These are phyloP conservation scores for Caenorhabditis sulstoni DNA, from an alignment of 2,888 invertebrate genomes.

Conservation along the genomic window DNA sequence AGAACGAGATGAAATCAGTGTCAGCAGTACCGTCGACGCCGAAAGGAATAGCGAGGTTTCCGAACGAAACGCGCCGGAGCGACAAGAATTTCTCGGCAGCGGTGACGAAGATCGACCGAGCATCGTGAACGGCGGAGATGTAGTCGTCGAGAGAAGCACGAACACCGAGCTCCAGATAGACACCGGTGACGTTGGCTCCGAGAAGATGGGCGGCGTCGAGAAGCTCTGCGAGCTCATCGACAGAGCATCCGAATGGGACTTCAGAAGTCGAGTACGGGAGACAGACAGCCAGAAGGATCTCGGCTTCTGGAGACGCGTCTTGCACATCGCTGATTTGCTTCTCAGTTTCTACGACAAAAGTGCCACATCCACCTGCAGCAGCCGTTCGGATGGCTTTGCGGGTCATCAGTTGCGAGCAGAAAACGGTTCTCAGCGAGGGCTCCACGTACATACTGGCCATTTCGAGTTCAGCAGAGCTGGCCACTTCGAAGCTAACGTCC, in stretches of 20 bases:
- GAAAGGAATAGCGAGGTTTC: slow-evolving; percentile 39
- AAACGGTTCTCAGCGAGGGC: slow-evolving; percentile 41
- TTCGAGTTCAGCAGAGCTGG: slow-evolving; percentile 51
- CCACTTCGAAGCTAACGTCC: slow-evolving; percentile 92
- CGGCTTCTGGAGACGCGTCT: slow-evolving; percentile 45
- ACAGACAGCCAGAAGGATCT: slow-evolving; percentile 56
- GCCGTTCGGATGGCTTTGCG: slow-evolving; percentile 55
- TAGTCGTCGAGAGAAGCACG: slow-evolving; percentile 35
- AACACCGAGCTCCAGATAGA: slow-evolving; percentile 77
- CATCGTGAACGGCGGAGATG: slow-evolving; percentile 39
- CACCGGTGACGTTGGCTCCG: slow-evolving; percentile 75
- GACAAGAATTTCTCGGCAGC: slow-evolving; percentile 27
- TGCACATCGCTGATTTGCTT: slow-evolving; percentile 72
- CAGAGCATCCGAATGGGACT: slow-evolving; percentile 78
- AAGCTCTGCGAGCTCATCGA: slow-evolving; percentile 66
- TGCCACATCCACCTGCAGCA: slow-evolving; percentile 58
- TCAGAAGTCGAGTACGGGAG: slow-evolving; percentile 40
- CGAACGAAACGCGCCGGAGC: slow-evolving; percentile 34
- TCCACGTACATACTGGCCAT: slow-evolving; percentile 51
- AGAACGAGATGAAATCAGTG: slow-evolving; percentile 84
- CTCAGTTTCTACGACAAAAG: slow-evolving; percentile 75
- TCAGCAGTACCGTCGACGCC: slow-evolving; percentile 13
- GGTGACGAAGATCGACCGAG: slow-evolving; percentile 40
- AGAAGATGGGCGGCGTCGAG: slow-evolving; percentile 70
- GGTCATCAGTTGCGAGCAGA: slow-evolving; percentile 58